These are phyloP conservation scores for Caracal caracal DNA, from an alignment of 2,113 vertebrate genomes.

Conservation along the genomic window DNA sequence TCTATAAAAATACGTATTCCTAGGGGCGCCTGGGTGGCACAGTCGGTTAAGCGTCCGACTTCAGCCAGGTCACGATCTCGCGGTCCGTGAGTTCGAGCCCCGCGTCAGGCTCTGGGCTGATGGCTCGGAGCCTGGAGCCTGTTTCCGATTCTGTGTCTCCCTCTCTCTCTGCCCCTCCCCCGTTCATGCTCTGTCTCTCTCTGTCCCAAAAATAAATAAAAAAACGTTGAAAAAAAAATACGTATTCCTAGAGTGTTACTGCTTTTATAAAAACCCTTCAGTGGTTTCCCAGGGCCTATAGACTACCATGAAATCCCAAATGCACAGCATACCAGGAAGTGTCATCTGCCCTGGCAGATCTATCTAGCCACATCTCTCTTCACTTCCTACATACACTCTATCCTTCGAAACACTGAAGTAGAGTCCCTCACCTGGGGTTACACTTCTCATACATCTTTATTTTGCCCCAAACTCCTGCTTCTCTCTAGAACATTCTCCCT, in stretches of 20 bases:
- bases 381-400: neutral
- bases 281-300: neutral
- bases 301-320: neutral
- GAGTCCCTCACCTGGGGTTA: neutral
- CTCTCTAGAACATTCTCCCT: neutral
- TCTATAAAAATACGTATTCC: neutral
- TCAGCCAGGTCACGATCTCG: too few relatives aligned
- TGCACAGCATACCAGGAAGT: neutral
- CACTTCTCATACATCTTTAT: neutral
- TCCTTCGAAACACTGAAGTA: neutral
- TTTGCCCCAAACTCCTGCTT: neutral
- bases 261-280: neutral
- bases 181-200: too few relatives aligned
- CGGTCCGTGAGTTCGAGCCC: too few relatives aligned
- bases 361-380: neutral
- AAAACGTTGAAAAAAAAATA: too few relatives aligned
- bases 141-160: too few relatives aligned
- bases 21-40: too few relatives aligned
- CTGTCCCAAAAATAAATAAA: too few relatives aligned
- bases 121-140: too few relatives aligned
- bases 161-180: too few relatives aligned
- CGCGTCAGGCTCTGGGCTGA: too few relatives aligned
- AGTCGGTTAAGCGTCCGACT: too few relatives aligned
- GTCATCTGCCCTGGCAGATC: too few relatives aligned
- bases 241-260: neutral